Evolutionary conservation across 2,113 vertebrate genomes (phyloP), one percentile per base, ranked within the genome.

Genomic region (human): DNA sequence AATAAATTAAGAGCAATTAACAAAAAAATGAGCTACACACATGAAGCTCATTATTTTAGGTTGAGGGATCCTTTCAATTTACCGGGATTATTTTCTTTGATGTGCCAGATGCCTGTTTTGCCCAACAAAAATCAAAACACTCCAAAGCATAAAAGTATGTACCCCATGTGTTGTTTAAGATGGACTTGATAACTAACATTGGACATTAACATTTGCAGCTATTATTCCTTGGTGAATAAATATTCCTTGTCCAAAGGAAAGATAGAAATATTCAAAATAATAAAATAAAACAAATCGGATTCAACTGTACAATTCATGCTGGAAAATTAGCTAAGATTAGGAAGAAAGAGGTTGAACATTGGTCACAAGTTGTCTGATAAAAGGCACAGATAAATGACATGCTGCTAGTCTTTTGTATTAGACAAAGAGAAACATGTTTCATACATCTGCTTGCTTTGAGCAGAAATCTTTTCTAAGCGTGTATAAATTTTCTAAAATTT

Each of bases 1-100:
- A 98, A 98, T 98, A 98, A 98, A 98, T 99, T 98, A 98, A 85
- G 90, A 96, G 91, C 96, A 98, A 98, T 98, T 99, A 98, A 93
- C 90, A 90, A 88, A 98, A 96, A 96, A 98, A 97, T 95, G 95
- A 98, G 94, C 85, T 98, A 97, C 98, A 98, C 90, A 93, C 93
- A 98, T 98, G 97, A 96, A 98, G 95, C 97, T 98, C 98, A 96
- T 99, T 98, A 98, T 98, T 98, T 98, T 96, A 97, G 98, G 96
- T 97, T 98, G 94, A 94, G 32, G 59, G 96, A 98, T 97, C 64
- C 95, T 98, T 96, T 97, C 96, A 86, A 55, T 94, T 94, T 88
- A 64, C 64, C 97, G n/a, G 73, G 96, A 94, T 97, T 93, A 11
- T 95, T 94, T 97, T 17, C 96, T 98, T 84, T 96, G 80, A 97